Evolutionary conservation across 2,888 invertebrate species (phyloP).

Genomic region (Campopleginae sp.): DNA sequence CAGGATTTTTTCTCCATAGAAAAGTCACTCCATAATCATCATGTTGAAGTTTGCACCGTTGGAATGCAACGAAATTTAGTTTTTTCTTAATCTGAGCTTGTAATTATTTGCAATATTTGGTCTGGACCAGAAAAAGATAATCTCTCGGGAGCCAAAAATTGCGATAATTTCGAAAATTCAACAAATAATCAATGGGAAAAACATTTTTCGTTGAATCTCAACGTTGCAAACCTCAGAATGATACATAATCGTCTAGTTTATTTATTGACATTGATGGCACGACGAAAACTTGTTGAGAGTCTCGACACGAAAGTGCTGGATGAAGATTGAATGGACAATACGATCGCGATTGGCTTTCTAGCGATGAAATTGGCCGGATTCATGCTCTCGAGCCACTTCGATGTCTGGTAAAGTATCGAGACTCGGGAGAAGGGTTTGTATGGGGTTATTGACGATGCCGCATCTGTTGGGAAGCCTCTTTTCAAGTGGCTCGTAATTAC

Average conservation of each 20-base stretch:
- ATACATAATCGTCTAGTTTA: background rate
- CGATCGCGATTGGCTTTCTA: slow-evolving; percentile 39
- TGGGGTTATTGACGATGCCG: slow-evolving; percentile 39
- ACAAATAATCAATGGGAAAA: no score
- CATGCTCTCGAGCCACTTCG: slow-evolving; percentile 53
- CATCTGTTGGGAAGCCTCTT: slow-evolving; percentile 35
- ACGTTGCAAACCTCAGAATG: no score
- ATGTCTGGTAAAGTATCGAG: slow-evolving; percentile 31
- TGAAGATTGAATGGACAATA: slow-evolving; percentile 42
- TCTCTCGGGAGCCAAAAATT: no score
- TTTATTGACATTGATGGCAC: background rate
- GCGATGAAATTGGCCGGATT: slow-evolving; percentile 56
- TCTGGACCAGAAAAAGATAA: no score
- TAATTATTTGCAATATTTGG: no score
- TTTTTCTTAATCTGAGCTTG: no score
- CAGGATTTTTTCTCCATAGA: no score
- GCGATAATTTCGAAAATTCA: no score
- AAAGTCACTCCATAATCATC: background rate
- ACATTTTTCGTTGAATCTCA: no score
- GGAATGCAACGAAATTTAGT: no score
- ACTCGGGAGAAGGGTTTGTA: slow-evolving; percentile 19
- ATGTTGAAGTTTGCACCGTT: no score
- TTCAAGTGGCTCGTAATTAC: slow-evolving; percentile 60
- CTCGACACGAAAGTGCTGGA: background rate
- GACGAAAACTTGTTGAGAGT: background rate